Conservation (phyloP, 1,140 invertebrate species). For the Microplitis mediator region DNA sequence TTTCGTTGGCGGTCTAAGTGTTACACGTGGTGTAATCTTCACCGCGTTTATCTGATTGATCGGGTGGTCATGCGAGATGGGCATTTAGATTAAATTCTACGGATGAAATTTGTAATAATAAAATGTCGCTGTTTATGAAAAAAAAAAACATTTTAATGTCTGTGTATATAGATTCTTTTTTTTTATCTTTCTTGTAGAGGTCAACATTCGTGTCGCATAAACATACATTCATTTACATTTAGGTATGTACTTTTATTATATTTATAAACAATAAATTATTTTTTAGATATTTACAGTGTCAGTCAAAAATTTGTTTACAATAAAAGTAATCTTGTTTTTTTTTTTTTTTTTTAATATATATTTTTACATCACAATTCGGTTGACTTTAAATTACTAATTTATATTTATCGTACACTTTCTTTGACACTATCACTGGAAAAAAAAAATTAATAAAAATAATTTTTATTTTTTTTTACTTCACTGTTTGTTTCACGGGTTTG, state of each 20-base stretch:
- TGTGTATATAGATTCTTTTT: background rate
- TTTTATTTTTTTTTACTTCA: no score
- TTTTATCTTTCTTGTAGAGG: background rate
- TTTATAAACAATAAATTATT: no score
- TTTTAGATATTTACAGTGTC: background rate
- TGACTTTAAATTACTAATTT: no score
- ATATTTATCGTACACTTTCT: background rate
- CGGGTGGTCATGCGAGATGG: background rate
- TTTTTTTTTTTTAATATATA: no score
- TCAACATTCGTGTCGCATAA: no score
- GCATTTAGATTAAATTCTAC: background rate
- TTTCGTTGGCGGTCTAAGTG: background rate
- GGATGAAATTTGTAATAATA: background rate
- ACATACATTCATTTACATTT: no score
- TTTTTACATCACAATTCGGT: no score
- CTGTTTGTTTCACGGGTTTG: background rate
- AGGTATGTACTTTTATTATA: no score
- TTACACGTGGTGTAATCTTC: background rate
- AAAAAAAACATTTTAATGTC: background rate
- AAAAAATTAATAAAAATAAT: background rate
- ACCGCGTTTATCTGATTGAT: background rate
- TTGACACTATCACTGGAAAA: background rate
- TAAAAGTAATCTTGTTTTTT: no score
- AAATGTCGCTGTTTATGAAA: background rate
- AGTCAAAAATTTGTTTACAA: background rate